These are phyloP conservation scores for Drosophila bocqueti DNA, from an alignment of 1,140 invertebrate genomes.

Conservation along the genomic window DNA sequence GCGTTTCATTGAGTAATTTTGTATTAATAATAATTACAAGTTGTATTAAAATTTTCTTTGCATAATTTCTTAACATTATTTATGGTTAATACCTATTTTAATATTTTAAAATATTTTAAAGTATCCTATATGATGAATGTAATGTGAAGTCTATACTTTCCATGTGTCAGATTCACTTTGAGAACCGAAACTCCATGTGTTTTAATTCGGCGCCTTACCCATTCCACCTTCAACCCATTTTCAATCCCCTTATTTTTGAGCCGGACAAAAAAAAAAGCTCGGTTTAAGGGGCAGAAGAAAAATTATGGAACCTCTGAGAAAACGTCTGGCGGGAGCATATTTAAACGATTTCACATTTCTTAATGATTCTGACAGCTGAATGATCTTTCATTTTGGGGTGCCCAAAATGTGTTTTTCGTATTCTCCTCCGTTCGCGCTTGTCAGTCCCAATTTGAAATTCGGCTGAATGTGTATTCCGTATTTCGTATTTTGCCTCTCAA, in stretches of 20 bases:
- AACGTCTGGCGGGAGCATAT: slow-evolving; percentile 45
- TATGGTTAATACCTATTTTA: fast-evolving
- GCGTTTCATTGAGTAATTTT: too few species aligned
- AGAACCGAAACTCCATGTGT: slow-evolving; percentile 57
- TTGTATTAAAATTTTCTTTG: not conserved
- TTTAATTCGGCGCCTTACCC: slow-evolving; percentile 33
- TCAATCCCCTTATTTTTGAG: not conserved
- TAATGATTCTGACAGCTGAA: slow-evolving; percentile 83
- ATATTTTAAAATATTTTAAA: not conserved
- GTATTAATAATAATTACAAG: too few species aligned
- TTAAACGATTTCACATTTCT: slow-evolving; percentile 80
- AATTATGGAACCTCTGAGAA: slow-evolving; percentile 33
- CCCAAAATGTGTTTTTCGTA: slow-evolving; percentile 48
- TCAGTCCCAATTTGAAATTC: slow-evolving; percentile 46
- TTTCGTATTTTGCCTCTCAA: slow-evolving; percentile 42
- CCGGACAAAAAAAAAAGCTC: slow-evolving; percentile 48
- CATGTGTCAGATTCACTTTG: slow-evolving; percentile 3
- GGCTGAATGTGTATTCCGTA: slow-evolving; percentile 55
- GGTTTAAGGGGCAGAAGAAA: slow-evolving; percentile 40
- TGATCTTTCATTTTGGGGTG: slow-evolving; percentile 73
- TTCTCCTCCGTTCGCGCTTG: slow-evolving; percentile 47
- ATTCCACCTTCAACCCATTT: slow-evolving; percentile 31
- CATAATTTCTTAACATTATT: not conserved
- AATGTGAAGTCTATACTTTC: not conserved
- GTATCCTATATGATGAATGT: not conserved